Base-by-base conservation (phyloP, 2,888 invertebrate genomes). In the Pocota personata region DNA sequence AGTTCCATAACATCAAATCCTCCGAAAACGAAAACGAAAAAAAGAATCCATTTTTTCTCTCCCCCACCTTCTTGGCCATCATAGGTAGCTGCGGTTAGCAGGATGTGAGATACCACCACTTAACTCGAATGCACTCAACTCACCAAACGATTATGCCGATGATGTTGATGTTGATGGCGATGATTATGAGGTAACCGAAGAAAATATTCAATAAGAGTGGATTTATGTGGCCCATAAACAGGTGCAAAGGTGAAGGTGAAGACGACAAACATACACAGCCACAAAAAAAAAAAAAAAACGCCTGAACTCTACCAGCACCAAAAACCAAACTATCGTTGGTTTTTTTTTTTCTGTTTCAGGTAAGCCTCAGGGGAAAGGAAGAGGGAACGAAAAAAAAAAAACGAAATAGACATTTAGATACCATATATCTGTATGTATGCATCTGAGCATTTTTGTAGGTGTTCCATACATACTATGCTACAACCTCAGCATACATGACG, bases 211-310 rank as follows among this genome's bases (percentile, higher is more conserved):
- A 82, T 77, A 86, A 76, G 82, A 76, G 60, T 30, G 30, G 46
- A 86, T 76, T 86, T 77, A 77, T 80, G 50, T 66, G 80, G 57
- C 43, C 71, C 75, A 80, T 62, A 76, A 77, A 82, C 86, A 86
- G 86, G 82, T 86, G 86, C 55, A 66, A 80, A 46, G 82, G 71
- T 72, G 72, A 86, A 77, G 82, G 66, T 72, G 86, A 76, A 82
- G 78, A 78, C 57, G 27, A 64, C 50, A 64, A 71, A 35, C 43
- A 57, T 43, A 58, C 32, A 27, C 40, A 32, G 14, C 14, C 43
- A 50, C 40, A 19, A 0, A 3, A 5, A 40, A 40, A 10, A 62
- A 30, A 50, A 46, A 40, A 16, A 30, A 35, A 37, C 62, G 48
- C 66, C 40, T 24, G 27, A 58, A 40, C 30, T 37, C 37, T 4